Base-by-base conservation (phyloP, 1,140 invertebrate species). In the Lordiphosa collinella region DNA sequence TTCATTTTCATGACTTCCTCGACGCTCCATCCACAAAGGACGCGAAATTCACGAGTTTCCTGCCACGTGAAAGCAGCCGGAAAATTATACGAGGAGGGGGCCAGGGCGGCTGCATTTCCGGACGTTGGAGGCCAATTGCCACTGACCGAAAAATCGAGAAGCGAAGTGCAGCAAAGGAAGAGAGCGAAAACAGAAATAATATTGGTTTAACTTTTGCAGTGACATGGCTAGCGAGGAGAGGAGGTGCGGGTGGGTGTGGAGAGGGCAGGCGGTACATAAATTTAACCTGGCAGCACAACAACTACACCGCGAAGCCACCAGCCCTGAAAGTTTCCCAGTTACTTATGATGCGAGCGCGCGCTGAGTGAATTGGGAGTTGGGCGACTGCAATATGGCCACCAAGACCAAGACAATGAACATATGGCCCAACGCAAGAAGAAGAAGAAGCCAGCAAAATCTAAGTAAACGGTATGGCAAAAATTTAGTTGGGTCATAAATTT, bases 91-190 rank as follows among this genome's bases (percentile, higher is more conserved):
- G 32, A 58, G 18, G 4, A 13, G 13, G 10, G 12, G n/a, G 8
- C 7, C 0, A 4, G 9, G 35, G 4, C 4, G 13, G 50, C 48
- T 53, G 38, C 47, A 46, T 61, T 78, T 67, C 58, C 58, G 62
- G 29, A 18, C 66, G 66, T 31, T 46, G 47, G 49, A 47, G 65
- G 75, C 74, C 75, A 79, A 79, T 79, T 79, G 75, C 74, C 74
- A 69, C 74, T 79, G 75, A 79, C 74, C 74, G 74, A 79, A 80
- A 80, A 79, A 79, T 69, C 43, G 63, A 73, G 50, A 73, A 59
- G 80, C 75, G 80, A 65, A 79, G 52, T 79, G 75, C 55, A 79
- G 64, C 32, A 25, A 32, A 7, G 40, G 22, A 8, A 34, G 43
- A 9, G 31, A 32, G 29, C 38, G 14, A 6, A 6, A 38, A 13